These are phyloP conservation scores for Bacillus rossius DNA, from an alignment of 1,140 invertebrate genomes.

Conservation along the genomic window DNA sequence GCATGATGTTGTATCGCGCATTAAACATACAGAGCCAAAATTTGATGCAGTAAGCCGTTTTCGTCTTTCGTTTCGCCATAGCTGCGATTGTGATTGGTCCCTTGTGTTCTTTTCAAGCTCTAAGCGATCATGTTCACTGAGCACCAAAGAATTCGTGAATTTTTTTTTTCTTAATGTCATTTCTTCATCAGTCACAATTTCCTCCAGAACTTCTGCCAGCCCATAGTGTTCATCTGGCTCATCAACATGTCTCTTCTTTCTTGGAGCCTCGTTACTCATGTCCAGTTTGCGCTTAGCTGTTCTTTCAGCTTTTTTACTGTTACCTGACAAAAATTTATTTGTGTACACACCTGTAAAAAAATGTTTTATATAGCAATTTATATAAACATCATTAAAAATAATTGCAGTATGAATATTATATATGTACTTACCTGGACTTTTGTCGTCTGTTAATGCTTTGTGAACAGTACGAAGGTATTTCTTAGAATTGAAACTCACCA, in stretches of 20 bases:
- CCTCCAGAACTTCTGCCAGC: neutral
- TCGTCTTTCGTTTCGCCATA: neutral
- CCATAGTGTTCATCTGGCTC: neutral
- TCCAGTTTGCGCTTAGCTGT: neutral
- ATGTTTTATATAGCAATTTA: neutral
- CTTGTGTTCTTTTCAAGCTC: neutral
- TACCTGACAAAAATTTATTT: neutral
- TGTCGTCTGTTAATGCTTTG: neutral
- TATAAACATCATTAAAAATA: neutral
- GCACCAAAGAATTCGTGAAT: neutral
- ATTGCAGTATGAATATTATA: neutral
- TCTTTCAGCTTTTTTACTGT: neutral
- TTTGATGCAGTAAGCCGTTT: slow-evolving; percentile 1
- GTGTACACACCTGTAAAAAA: neutral
- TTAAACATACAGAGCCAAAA: neutral
- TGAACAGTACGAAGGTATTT: slow-evolving; percentile 2
- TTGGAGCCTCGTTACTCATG: neutral
- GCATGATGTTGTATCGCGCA: neutral
- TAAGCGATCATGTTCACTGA: neutral
- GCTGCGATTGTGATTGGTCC: neutral
- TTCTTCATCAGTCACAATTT: neutral
- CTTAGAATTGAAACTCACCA: slow-evolving; percentile 15
- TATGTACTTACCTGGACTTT: neutral
- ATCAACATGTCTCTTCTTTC: neutral
- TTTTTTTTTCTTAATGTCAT: neutral